A percentile compares a stretch with the other conserved stretches of the same genome.
Conservation (phyloP, 2,113 vertebrate species). For the Apteryx owenii region DNA sequence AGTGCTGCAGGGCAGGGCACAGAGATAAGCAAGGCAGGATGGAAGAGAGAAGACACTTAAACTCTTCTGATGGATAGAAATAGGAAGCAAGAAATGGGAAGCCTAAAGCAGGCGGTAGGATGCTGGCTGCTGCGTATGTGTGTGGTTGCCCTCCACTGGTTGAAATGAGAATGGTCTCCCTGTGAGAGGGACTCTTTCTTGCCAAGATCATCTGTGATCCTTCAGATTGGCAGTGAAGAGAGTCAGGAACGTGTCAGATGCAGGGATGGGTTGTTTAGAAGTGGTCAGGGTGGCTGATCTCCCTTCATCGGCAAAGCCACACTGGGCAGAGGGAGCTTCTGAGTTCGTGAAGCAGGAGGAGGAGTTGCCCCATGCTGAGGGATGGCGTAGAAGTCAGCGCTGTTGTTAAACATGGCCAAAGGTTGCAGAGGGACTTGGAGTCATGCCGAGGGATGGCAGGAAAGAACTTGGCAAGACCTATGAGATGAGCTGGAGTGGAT, state of each 20-base stretch:
- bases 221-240: neutral
- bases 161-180: neutral
- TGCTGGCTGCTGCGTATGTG: neutral
- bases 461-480: neutral
- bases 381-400: neutral
- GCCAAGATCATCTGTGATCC: neutral
- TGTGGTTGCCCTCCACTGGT: slow-evolving; percentile 54
- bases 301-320: neutral
- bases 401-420: accelerated
- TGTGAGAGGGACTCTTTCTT: accelerated
- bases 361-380: too few relatives aligned
- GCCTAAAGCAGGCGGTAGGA: neutral
- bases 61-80: neutral
- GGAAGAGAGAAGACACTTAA: neutral
- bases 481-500: neutral
- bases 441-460: neutral
- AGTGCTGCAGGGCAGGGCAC: neutral
- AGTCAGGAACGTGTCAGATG: neutral
- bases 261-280: neutral
- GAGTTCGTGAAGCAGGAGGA: neutral
- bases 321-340: neutral
- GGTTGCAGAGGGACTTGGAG: neutral
- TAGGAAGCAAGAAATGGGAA: neutral
- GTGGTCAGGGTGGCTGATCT: accelerated
- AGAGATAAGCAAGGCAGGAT: neutral